Evolutionary conservation across 2,888 invertebrate species (phyloP).

Genomic region (Orthosia gothica): DNA sequence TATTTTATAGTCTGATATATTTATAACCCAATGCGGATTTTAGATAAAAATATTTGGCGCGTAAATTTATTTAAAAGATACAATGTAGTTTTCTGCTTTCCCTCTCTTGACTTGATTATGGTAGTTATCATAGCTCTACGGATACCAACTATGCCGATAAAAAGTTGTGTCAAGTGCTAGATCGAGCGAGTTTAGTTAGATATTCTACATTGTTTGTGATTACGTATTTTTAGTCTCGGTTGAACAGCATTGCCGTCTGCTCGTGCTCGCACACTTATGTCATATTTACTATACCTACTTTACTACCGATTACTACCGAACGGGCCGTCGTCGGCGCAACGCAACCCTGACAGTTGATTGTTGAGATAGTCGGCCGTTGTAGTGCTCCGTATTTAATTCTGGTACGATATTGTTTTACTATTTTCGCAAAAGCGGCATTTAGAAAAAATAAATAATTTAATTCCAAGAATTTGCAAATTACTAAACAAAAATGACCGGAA

Average conservation of each 20-base stretch:
- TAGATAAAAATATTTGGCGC: not conserved
- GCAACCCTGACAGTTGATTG: constrained; percentile 62
- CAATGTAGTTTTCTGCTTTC: not conserved
- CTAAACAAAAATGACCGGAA: constrained; percentile 55
- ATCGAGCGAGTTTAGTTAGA: constrained; percentile 6
- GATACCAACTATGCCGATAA: not conserved
- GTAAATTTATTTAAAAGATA: not conserved
- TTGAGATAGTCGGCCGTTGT: constrained; percentile 42
- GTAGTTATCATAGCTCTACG: not conserved
- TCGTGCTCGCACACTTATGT: constrained; percentile 51
- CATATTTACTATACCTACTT: constrained; percentile 21
- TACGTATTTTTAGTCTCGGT: constrained; percentile 39
- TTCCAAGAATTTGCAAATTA: not conserved
- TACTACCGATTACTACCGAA: constrained; percentile 6
- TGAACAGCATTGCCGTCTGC: constrained; percentile 43
- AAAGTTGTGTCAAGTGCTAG: constrained; percentile 7
- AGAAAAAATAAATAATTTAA: not conserved
- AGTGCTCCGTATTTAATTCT: constrained; percentile 32
- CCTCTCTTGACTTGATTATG: not conserved
- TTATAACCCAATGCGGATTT: not conserved
- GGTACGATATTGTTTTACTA: constrained; percentile 26
- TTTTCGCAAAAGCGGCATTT: constrained; percentile 13
- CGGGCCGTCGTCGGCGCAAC: constrained; percentile 52
- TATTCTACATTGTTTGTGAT: constrained; percentile 16
- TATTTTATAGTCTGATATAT: too few relatives aligned